A percentile compares a stretch with the other conserved stretches of the same genome.
Conservation (phyloP, 2,113 vertebrate genomes). For the Pelobates fuscus region DNA sequence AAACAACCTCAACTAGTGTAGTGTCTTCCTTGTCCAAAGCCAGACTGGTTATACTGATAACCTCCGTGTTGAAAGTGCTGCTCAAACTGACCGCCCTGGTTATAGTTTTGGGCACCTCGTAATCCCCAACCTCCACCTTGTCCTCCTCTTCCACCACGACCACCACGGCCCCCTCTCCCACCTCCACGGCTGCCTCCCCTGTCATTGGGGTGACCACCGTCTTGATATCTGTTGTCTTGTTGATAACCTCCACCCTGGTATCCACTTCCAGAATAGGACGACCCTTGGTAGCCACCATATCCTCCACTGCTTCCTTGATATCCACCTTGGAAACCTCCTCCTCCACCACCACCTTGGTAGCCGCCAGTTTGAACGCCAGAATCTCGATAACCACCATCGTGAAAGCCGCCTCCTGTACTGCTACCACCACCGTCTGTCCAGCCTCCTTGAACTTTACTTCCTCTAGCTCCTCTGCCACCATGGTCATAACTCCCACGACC, state of each 20-base stretch:
- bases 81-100: slow-evolving; percentile 96
- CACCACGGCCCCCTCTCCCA: slow-evolving; percentile 69
- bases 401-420: slow-evolving; percentile 68
- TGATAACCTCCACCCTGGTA: slow-evolving; percentile 77
- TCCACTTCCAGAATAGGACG: slow-evolving; percentile 71
- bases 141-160: slow-evolving; percentile 72
- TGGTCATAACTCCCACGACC: slow-evolving; percentile 60
- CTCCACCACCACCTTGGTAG: slow-evolving; percentile 63
- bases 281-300: slow-evolving; percentile 70
- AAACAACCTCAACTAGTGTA: slow-evolving; percentile 86
- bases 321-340: slow-evolving; percentile 53
- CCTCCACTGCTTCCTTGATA: slow-evolving; percentile 58
- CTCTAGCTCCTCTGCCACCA: slow-evolving; percentile 72
- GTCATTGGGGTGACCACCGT: slow-evolving; percentile 74
- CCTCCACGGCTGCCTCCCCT: slow-evolving; percentile 73
- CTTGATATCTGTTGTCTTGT: slow-evolving; percentile 81
- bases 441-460: slow-evolving; percentile 81
- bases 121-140: slow-evolving; percentile 85
- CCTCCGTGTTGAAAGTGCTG: slow-evolving; percentile 98
- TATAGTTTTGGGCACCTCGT: slow-evolving; percentile 86
- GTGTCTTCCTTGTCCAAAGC: slow-evolving; percentile 91
- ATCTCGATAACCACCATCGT: slow-evolving; percentile 74
- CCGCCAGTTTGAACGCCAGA: slow-evolving; percentile 69
- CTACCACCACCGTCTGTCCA: slow-evolving; percentile 83
- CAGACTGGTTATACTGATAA: slow-evolving; percentile 92